Percentiles rank a stretch among this genome's conserved stretches.
Evolutionary conservation across 2,888 invertebrate genomes (phyloP).

Genomic region (Tetanocera ferruginea): DNA sequence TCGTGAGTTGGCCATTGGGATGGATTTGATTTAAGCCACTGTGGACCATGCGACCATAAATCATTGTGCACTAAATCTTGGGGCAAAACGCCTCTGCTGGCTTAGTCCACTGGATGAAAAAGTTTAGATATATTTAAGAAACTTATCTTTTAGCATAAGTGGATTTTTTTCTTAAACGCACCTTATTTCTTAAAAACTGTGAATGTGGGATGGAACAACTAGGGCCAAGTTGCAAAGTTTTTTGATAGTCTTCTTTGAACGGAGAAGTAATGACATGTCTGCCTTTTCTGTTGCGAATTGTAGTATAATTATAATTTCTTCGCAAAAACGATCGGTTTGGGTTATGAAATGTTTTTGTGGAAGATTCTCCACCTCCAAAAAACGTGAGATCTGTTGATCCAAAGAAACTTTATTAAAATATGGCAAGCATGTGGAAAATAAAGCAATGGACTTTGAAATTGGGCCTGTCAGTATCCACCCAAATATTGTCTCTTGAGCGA

Average conservation of each 20-base stretch:
- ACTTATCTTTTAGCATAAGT: neutral
- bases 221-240: neutral
- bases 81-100: neutral
- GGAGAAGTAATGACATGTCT: constrained; percentile 11
- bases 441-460: neutral
- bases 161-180: too few relatives aligned
- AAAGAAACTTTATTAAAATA: neutral
- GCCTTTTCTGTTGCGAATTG: neutral
- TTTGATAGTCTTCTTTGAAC: constrained; percentile 7
- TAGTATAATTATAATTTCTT: neutral
- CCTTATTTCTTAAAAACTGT: constrained; percentile 35
- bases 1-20: neutral
- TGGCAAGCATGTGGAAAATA: neutral
- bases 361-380: constrained; percentile 2
- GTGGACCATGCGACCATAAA: neutral
- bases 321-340: neutral
- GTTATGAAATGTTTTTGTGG: neutral
- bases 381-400: neutral
- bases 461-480: neutral
- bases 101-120: neutral
- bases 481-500: neutral
- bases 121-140: neutral
- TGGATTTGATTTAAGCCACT: neutral
- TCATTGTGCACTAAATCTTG: neutral
- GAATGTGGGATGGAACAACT: neutral